Evolutionary conservation across 2,888 invertebrate species (phyloP).

Genomic region (Aphrophora alni): DNA sequence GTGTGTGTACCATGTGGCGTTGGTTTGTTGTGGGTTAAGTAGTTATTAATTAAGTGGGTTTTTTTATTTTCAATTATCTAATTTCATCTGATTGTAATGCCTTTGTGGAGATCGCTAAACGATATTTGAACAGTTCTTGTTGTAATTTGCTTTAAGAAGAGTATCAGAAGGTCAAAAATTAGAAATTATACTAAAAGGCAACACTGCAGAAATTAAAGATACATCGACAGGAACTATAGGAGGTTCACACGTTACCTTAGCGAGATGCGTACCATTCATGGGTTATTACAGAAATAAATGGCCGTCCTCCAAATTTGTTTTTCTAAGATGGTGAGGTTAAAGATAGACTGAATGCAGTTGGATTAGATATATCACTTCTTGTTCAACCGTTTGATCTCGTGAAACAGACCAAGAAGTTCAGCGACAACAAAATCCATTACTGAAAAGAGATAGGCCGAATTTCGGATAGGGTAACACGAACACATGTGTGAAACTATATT

Average conservation of each 20-base stretch:
- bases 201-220: constrained; percentile 71
- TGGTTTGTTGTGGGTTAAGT: no score
- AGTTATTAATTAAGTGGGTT: no score
- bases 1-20: no score
- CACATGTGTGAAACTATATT: no score
- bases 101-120: no score
- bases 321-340: constrained; percentile 79
- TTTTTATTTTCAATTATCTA: no score
- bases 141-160: constrained; percentile 74
- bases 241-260: constrained; percentile 72
- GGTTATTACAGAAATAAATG: constrained; percentile 91
- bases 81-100: no score
- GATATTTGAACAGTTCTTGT: no score
- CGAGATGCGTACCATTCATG: constrained; percentile 71
- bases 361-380: constrained; percentile 84
- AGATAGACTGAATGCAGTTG: constrained; percentile 79
- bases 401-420: constrained; percentile 77
- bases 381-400: constrained; percentile 88
- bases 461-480: no score
- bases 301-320: constrained; percentile 78
- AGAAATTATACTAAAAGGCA: constrained; percentile 76
- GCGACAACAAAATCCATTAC: no score
- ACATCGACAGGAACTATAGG: constrained; percentile 71
- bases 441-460: no score
- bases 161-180: constrained; percentile 75